A percentile compares a stretch with the other conserved stretches of the same genome.
phyloP scores from a whole-genome alignment of 2,888 invertebrate species.

The Clanis bilineata region DNA sequence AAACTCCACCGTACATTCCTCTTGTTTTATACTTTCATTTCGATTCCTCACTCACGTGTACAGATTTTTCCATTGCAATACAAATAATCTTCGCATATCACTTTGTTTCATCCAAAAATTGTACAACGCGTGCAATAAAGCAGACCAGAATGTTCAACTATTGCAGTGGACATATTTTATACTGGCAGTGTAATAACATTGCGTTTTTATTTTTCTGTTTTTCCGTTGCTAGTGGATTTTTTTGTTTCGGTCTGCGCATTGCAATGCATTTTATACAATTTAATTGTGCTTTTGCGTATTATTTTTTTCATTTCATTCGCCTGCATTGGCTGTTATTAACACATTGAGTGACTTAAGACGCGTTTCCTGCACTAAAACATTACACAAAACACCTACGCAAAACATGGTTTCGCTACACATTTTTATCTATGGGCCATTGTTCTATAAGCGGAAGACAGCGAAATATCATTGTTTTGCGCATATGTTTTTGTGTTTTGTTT shows the following conservation, averaged over 20 bases:
- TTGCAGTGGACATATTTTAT: slow-evolving; percentile 19
- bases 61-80: slow-evolving; percentile 10
- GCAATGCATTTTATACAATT: neutral
- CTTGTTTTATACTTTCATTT: neutral
- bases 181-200: slow-evolving; percentile 15
- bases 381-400: no score
- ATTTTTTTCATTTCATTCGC: slow-evolving; percentile 23
- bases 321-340: neutral
- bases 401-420: no score
- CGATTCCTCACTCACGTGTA: neutral
- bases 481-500: no score
- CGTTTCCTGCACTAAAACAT: no score
- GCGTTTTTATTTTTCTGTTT: slow-evolving; percentile 5
- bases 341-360: no score
- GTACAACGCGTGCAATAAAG: slow-evolving; percentile 19
- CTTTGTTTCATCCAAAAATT: slow-evolving; percentile 18
- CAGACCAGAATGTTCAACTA: slow-evolving; percentile 9
- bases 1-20: neutral
- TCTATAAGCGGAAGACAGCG: no score
- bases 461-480: no score
- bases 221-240: neutral
- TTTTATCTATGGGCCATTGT: no score
- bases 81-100: slow-evolving; percentile 13
- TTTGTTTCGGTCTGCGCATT: neutral
- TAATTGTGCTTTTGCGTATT: slow-evolving; percentile 22